Evolutionary conservation across 2,113 vertebrate species (phyloP), one percentile per base, ranked within the genome.

Genomic region (Artemisiospiza belli): DNA sequence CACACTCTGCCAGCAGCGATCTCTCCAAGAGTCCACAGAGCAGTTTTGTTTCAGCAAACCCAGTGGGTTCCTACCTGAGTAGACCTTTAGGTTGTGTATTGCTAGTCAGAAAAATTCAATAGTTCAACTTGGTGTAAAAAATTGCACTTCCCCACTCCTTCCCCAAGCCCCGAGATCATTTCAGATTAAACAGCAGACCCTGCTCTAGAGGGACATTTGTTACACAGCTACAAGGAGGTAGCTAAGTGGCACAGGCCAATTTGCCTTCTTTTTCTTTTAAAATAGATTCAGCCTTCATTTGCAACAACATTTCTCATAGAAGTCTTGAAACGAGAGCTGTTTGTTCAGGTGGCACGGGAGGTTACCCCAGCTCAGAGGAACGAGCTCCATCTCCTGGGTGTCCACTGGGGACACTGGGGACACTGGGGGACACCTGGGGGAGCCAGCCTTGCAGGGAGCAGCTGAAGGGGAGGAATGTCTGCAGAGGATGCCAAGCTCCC

Each of bases 61-160:
- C 82, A 87, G 57, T 31, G 86, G 94, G 92, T 91, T 94, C 79
- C 90, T 97, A 97, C 97, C 97, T 97, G 97, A 97, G 96, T 39
- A 91, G 94, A 77, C 91, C 83, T 94, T 91, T 79, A 87, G 58
- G 93, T 70, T 90, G 77, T 52, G 78, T 97, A 97, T 97, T 97
- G 97, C 96, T 95, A 83, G 82, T 72, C 75, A 94, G 89, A 95
- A 85, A n/a, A 92, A 52, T 19, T 74, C 82, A 22, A 20, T 44
- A 46, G 61, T 86, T 86, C 79, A 89, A 58, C 88, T 59, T 37
- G 46, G 69, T 80, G 67, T 88, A 74, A 86, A 54, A 91, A 96
- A 97, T 96, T 97, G 97, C 97, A 97, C 96, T 90, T 94, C 81
- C 94, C 96, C 95, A 94, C 93, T 95, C 89, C 35, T 91, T 67